Evolutionary conservation across 2,113 vertebrate species (phyloP).

Genomic region (Corynorhinus townsendii): DNA sequence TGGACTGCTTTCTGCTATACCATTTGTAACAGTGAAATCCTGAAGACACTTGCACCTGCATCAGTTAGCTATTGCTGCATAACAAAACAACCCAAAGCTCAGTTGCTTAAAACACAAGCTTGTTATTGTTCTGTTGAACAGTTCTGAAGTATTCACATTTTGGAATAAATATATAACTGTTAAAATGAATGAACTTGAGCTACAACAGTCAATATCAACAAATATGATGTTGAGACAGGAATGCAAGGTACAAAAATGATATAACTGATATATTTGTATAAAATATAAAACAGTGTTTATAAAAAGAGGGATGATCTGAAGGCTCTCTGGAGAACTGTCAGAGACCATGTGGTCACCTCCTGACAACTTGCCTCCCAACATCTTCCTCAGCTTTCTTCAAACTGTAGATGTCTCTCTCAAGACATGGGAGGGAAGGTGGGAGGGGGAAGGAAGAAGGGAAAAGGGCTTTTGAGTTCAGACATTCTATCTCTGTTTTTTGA

Average conservation of each 20-base stretch:
- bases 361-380: neutral
- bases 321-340: neutral
- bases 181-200: neutral
- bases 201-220: neutral
- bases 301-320: neutral
- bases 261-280: neutral
- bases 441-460: rapidly evolving
- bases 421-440: neutral
- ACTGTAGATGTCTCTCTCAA: neutral
- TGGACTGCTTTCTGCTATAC: neutral
- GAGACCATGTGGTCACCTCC: neutral
- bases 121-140: neutral
- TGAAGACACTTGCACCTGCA: neutral
- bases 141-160: neutral
- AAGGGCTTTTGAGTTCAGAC: neutral
- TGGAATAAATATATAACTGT: neutral
- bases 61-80: neutral
- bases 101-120: neutral
- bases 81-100: neutral
- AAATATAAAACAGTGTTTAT: neutral
- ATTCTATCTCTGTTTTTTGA: neutral
- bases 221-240: neutral
- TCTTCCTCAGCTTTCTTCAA: neutral
- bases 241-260: neutral
- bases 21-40: neutral